A percentile compares a stretch with the other conserved stretches of the same genome.
Conservation (phyloP, 2,797 vertebrate genomes). For the Heliangelus exortis region DNA sequence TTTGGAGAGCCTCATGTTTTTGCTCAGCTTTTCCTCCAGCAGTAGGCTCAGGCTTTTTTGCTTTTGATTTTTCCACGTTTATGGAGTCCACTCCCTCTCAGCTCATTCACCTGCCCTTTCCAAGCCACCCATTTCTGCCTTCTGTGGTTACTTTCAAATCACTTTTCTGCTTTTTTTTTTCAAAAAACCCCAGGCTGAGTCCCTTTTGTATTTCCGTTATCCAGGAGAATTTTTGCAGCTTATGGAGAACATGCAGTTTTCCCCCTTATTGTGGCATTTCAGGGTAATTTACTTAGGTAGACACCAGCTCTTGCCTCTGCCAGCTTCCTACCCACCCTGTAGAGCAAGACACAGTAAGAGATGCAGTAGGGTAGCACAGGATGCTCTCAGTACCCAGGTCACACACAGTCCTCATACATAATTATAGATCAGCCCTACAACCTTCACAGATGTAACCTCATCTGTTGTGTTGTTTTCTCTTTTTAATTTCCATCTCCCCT, state of each 20-base stretch:
- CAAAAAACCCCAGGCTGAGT: background rate
- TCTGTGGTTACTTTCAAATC: background rate
- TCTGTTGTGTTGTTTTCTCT: background rate
- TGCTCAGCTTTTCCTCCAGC: background rate
- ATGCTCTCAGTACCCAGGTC: background rate
- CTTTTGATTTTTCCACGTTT: background rate
- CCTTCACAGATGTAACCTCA: background rate
- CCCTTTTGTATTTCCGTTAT: background rate
- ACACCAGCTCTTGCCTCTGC: background rate
- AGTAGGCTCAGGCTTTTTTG: background rate
- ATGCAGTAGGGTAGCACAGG: background rate
- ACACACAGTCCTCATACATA: background rate
- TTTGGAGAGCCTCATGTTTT: background rate
- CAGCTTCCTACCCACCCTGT: background rate
- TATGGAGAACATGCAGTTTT: background rate
- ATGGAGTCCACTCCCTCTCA: background rate
- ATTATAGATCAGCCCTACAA: background rate
- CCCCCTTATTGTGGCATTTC: background rate
- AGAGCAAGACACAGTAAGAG: background rate
- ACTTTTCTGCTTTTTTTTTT: background rate
- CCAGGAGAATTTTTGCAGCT: background rate
- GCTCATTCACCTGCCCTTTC: background rate
- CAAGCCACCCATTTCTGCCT: background rate
- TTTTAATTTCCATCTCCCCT: slow-evolving; percentile 5
- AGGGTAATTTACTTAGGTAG: background rate